Evolutionary conservation across 2,797 vertebrate species (phyloP), one percentile per base, ranked within the genome.

Genomic region (Bryconaethiops microstoma): DNA sequence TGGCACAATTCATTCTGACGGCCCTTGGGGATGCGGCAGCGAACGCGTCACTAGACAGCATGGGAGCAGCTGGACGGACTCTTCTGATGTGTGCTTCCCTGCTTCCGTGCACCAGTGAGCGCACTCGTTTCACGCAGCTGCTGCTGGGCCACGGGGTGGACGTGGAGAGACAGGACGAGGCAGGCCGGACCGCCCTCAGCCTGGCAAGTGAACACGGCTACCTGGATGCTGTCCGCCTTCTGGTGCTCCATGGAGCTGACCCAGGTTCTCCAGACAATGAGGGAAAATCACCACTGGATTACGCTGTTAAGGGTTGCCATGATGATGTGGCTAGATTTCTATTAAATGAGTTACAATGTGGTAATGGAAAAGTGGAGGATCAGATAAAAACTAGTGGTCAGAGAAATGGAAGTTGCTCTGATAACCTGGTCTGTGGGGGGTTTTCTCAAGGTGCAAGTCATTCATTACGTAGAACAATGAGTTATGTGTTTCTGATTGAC

Each of bases 301-400:
- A 74, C 14, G 60, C 40, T 12, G 16, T 54, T 48, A 23, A 19
- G 9, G 52, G 25, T 54, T 12, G 45, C 39, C 64, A 57, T 13
- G 6, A 74, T 59, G 63, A 62, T 45, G 39, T 82, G 79, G 64
- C 77, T 52, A 64, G 74, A 35, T 75, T 84, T 23, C 40, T 12
- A 10, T 72, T 55, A 65, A 63, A 63, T 6, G 25, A 39, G 48
- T 35, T 5, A n/a, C 39, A 57, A 55, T 25, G 21, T 21, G 57
- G 23, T 19, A 29, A 13, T 25, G 42, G 52, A 10, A 67, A 52
- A 64, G 7, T 13, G 62, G 35, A n/a, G 2, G 14, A 16, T 21
- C 2, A 70, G n/a, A 54, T 29, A 55, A 29, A 10, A 50, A 48
- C 17, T 17, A 25, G 16, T 35, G 6, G 19, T 29, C 29, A 16